Percentiles rank a stretch among this genome's conserved stretches.
Evolutionary conservation across 2,797 vertebrate species (phyloP).

Genomic region (Myiotriccus ornatus): DNA sequence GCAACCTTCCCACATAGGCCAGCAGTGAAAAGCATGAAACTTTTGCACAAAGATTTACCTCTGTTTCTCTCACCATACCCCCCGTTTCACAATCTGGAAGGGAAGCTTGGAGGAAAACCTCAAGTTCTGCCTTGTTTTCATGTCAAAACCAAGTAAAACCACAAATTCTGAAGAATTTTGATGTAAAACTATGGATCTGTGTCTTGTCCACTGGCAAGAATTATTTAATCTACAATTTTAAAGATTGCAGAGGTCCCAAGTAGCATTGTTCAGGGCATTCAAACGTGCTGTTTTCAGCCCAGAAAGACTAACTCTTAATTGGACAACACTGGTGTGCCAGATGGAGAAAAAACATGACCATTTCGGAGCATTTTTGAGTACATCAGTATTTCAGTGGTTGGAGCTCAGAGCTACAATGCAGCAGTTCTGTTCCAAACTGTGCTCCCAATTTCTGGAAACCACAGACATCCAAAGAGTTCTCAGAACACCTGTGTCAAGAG

Average conservation of each 20-base stretch:
- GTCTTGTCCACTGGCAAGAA: not conserved
- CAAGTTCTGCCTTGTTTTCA: not conserved
- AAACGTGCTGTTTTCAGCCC: not conserved
- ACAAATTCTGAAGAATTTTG: constrained; percentile 1
- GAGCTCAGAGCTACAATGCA: not conserved
- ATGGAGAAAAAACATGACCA: not conserved
- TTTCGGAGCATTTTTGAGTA: not conserved
- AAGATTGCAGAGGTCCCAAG: not conserved
- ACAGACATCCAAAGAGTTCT: not conserved
- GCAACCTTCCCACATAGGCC: not conserved
- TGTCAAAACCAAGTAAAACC: not conserved
- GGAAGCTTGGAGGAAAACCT: not conserved
- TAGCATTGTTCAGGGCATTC: not conserved
- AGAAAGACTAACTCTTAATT: not conserved
- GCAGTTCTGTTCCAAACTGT: not conserved
- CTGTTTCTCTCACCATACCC: not conserved
- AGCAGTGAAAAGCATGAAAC: not conserved
- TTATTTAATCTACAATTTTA: not conserved
- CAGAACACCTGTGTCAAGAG: not conserved
- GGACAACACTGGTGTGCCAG: not conserved
- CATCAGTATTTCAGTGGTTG: not conserved
- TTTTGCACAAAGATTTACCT: not conserved
- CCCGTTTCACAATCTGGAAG: not conserved
- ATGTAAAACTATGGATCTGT: not conserved
- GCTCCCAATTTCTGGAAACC: not conserved